A percentile compares a stretch with the other conserved stretches of the same genome.
These are phyloP conservation scores for Drosophila koepferae DNA, from an alignment of 2,888 invertebrate genomes.

Conservation along the genomic window DNA sequence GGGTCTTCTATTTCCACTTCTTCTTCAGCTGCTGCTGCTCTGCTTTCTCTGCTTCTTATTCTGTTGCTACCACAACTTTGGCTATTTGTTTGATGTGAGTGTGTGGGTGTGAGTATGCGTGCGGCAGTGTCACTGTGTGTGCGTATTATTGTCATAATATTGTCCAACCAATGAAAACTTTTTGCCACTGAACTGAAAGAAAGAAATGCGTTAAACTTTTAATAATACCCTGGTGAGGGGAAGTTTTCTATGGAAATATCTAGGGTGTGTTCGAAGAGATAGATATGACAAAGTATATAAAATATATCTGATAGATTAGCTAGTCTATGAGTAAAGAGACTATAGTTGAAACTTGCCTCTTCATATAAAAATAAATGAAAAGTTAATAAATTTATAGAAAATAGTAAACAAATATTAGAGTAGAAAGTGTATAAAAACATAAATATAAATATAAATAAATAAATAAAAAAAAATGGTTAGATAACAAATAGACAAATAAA, in stretches of 20 bases:
- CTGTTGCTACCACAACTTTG: slow-evolving; percentile 43
- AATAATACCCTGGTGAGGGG: slow-evolving; percentile 18
- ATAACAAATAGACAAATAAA: too few relatives aligned
- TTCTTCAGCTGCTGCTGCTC: slow-evolving; percentile 14
- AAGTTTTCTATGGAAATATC: background rate
- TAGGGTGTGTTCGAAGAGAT: background rate
- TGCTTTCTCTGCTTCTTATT: slow-evolving; percentile 9
- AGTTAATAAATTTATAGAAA: too few relatives aligned
- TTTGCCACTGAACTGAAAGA: slow-evolving; percentile 66
- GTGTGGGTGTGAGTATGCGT: slow-evolving; percentile 9
- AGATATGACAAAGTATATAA: background rate
- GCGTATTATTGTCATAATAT: slow-evolving; percentile 65
- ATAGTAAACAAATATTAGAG: too few relatives aligned
- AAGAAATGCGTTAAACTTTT: slow-evolving; percentile 36
- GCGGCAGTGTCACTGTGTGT: slow-evolving; percentile 20
- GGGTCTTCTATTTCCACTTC: slow-evolving; percentile 14
- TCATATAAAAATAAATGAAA: too few relatives aligned
- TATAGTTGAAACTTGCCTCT: too few relatives aligned
- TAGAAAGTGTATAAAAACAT: too few relatives aligned
- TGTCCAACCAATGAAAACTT: slow-evolving; percentile 70
- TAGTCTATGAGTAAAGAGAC: background rate
- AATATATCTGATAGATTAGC: background rate
- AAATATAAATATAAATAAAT: too few relatives aligned
- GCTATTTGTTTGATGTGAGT: slow-evolving; percentile 37
- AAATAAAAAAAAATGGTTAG: too few relatives aligned